Evolutionary conservation across 2,113 vertebrate species (phyloP), one percentile per base, ranked within the genome.

Genomic region (Castor canadensis): DNA sequence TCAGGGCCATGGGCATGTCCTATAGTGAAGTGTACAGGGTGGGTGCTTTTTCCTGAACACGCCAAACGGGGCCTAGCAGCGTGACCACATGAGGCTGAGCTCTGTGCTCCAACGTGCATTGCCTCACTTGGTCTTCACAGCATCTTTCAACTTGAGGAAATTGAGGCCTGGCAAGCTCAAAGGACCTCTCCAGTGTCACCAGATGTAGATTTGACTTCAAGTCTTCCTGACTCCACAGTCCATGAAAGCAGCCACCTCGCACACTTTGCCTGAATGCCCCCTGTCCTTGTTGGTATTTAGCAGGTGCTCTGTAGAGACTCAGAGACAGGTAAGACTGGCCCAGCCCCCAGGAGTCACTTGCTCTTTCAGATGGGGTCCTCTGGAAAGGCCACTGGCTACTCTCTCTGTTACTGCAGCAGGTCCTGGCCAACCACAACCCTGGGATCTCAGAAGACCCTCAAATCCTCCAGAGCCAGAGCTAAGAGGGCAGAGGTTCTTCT

Each of bases 11-110:
- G n/a, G 6, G 28, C 5, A 0, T 0, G 16, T 3, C 58, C 43
- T 15, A 9, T 12, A 17, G 62, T 38, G 19, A 62, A 8, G 19
- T 0, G 0, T 22, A 22, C 7, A 16, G 28, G 58, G 60, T 8
- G 40, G 54, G 38, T 5, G 22, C 79, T 64, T 24, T 24, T 38
- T 81, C 40, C 79, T 3, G 8, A 82, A 13, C 0, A 2, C 77
- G 17, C 5, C 0, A 0, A 2, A 1, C 77, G 0, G 20, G 0
- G 43, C 22, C 16, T 2, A 0, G 45, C 24, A 0, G 56, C 52
- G 3, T 0, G 20, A 2, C 38, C 66, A 0, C 0, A 1, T 0
- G 11, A 32, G 12, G 12, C n/a, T 13, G 35, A 0, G 52, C 22
- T 45, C 77, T 0, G 8, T 3, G 47, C 49, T 58, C 20, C 22